Percentiles rank a stretch among this genome's conserved stretches.
Evolutionary conservation across 2,113 vertebrate genomes (phyloP).

Genomic region (Tenebrosternarchus preto): DNA sequence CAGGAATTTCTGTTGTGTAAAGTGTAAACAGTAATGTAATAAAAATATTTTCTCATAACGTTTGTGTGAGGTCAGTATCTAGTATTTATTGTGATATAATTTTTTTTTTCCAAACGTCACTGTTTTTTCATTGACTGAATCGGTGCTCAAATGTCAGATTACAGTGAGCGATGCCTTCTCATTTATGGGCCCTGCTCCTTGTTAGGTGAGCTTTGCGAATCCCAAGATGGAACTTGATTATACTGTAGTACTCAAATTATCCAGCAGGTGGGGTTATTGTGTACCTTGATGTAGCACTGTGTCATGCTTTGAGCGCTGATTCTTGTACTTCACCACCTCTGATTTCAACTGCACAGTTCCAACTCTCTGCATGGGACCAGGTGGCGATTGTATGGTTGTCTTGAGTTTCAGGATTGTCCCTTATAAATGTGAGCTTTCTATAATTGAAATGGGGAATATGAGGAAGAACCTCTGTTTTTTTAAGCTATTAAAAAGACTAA

Average conservation of each 20-base stretch:
- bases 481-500: not conserved
- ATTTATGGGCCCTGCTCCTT: not conserved
- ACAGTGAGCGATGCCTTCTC: not conserved
- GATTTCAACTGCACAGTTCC: not conserved
- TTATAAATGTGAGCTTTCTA: conserved; percentile 35
- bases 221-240: not conserved
- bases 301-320: not conserved
- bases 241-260: not conserved
- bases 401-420: conserved; percentile 35
- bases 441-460: conserved; percentile 5
- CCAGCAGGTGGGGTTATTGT: conserved; percentile 1
- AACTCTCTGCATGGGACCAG: conserved; percentile 23
- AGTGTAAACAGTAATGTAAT: conserved; percentile 1
- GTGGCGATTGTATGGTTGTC: not conserved
- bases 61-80: conserved; percentile 4
- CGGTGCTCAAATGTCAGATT: conserved; percentile 4
- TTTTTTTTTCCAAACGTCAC: not conserved
- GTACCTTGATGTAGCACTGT: not conserved
- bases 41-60: conserved; percentile 6
- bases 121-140: not conserved
- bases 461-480: conserved; percentile 12
- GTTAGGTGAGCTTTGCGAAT: not conserved
- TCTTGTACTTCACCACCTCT: not conserved
- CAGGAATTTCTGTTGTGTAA: not conserved
- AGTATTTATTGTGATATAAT: not conserved